Base-by-base conservation (phyloP, 2,113 vertebrate species). In the Muscicapa adusta region DNA sequence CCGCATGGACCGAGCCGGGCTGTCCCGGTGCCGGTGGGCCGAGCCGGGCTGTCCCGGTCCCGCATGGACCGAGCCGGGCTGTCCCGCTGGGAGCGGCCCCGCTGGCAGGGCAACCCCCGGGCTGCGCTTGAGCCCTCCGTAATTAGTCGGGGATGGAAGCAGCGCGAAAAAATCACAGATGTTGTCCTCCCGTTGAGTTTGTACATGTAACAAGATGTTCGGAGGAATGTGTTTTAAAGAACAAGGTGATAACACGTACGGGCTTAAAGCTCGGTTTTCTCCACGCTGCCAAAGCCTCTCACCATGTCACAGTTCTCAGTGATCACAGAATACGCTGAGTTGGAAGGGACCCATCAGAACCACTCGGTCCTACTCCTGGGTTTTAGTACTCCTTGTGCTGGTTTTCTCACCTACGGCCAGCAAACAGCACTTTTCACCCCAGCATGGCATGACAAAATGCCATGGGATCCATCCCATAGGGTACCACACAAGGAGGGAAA, bases 401-500 rank as follows among this genome's bases (percentile, higher is more conserved):
- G 9, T 62, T 86, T 88, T 70, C 34, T 74, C 68, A 81, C 43
- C 47, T 36, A 9, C 5, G 42, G 67, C 38, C 33, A 24, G 23
- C 53, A 56, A 74, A 56, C 12, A 15, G 18, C 14, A 3, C 48
- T 74, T 48, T 48, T 71, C 68, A 40, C 17, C 3, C 1, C 18
- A 66, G 47, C 36, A 6, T 4, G 10, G 28, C 15, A 6, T 18
- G 66, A 65, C 25, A 58, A 51, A 81, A 60, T 11, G 24, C 17
- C 2, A 0, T 10, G 18, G 45, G n/a, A n/a, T 45, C 6, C 14
- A 14, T 24, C 43, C 60, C 56, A 5, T 0, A 24, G 18, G 14
- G 16, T 43, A 56, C 47, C 29, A 40, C 2, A 1, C 40, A 33
- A 40, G 42, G 19, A 45, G n/a, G 33, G 24, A 68, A 38, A 71